Evolutionary conservation across 2,888 invertebrate species (phyloP).

Genomic region (Operophtera brumata): DNA sequence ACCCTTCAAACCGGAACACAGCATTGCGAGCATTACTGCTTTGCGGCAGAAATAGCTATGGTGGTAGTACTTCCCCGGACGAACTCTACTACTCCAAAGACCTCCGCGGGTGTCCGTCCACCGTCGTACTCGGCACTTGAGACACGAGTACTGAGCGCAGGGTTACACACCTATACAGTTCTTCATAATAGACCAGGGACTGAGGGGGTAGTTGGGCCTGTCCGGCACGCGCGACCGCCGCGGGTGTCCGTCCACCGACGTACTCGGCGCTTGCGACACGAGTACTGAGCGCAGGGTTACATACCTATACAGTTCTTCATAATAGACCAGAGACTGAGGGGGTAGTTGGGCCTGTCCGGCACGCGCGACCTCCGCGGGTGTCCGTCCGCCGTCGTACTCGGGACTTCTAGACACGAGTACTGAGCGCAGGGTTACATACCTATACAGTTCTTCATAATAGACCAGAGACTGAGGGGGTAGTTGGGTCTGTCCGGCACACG

Average conservation of each 20-base stretch:
- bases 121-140: constrained; percentile 45
- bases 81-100: too few relatives aligned
- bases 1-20: too few relatives aligned
- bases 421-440: too few relatives aligned
- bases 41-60: too few relatives aligned
- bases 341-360: constrained; percentile 96
- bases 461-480: constrained; percentile 98
- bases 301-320: constrained; percentile 99
- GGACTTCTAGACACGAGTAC: constrained; percentile 55
- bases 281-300: too few relatives aligned
- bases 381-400: constrained; percentile 60
- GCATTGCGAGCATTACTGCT: too few relatives aligned
- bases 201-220: constrained; percentile 96
- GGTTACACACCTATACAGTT: constrained; percentile 99
- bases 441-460: constrained; percentile 99
- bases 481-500: constrained; percentile 96
- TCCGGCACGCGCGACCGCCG: constrained; percentile 93
- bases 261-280: constrained; percentile 54
- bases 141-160: too few relatives aligned
- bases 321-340: constrained; percentile 98
- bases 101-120: constrained; percentile 84
- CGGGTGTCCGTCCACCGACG: constrained; percentile 74
- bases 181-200: constrained; percentile 99
- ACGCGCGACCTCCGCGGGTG: constrained; percentile 88
- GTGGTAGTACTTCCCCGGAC: too few relatives aligned